Evolutionary conservation across 2,888 invertebrate species (phyloP).

Genomic region (Drosophila merina): DNA sequence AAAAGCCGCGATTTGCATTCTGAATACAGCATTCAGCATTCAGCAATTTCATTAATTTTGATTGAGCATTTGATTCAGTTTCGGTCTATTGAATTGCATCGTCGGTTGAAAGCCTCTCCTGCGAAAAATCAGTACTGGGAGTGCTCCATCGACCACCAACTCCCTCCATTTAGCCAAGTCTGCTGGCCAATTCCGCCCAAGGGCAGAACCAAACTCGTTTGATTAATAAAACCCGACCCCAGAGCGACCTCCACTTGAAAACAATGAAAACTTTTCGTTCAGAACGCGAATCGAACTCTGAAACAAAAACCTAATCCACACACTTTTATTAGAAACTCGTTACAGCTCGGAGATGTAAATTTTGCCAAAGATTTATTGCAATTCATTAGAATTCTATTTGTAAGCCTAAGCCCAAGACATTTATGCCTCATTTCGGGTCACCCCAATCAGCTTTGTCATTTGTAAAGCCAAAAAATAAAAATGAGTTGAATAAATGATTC

Average conservation of each 20-base stretch:
- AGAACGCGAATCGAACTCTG: background rate
- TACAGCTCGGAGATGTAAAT: constrained; percentile 60
- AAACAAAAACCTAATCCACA: constrained; percentile 15
- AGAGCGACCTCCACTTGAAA: constrained; percentile 25
- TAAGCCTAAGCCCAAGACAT: constrained; percentile 28
- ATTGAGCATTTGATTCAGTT: constrained; percentile 45
- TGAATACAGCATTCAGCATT: constrained; percentile 13
- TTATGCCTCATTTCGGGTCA: constrained; percentile 36
- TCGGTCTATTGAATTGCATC: constrained; percentile 31
- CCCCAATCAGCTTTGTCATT: constrained; percentile 45
- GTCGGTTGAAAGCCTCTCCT: constrained; percentile 4
- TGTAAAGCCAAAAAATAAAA: constrained; percentile 37
- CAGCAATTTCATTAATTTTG: constrained; percentile 48
- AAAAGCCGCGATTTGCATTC: constrained; percentile 48
- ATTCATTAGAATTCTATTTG: constrained; percentile 48
- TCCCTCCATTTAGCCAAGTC: constrained; percentile 8
- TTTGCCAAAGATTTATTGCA: constrained; percentile 49
- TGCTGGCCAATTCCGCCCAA: constrained; percentile 22
- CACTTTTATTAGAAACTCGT: constrained; percentile 56
- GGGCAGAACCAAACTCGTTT: constrained; percentile 21
- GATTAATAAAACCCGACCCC: constrained; percentile 48
- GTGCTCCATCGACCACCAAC: constrained; percentile 10
- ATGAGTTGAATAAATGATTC: constrained; percentile 1
- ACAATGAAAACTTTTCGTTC: constrained; percentile 9
- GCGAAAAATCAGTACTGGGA: constrained; percentile 7